Evolutionary conservation across 2,888 invertebrate species (phyloP), one percentile per base, ranked within the genome.

Genomic region (Endomychus coccineus): DNA sequence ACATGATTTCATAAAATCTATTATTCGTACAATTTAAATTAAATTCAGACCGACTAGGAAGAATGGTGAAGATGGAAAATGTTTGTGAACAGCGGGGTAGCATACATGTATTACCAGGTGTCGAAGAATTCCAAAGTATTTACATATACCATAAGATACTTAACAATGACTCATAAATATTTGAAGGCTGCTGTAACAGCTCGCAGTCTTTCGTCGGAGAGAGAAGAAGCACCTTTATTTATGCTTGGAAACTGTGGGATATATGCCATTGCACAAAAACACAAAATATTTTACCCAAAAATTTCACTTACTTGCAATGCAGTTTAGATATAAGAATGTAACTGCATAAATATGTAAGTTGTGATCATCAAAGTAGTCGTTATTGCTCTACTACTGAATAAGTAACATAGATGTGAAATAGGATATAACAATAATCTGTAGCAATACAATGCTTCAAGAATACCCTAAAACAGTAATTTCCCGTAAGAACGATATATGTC

Each of bases 181-280:
- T 62, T 82, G 11, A 67, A 71, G 33, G 77, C 78, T 6, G 76
- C 81, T 2, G 58, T 82, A 39, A 67, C 71, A 22, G 70, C 71
- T 35, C 67, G 69, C 5, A 56, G 64, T n/a, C 60, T 41, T 63
- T 62, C 27, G 71, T 69, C 41, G 59, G 71, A 52, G 10, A 50
- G 65, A 52, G 21, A 67, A n/a, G 78, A 82, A 40, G 69, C 73
- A 28, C 78, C 78, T 9, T 77, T 81, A 0, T 86, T 88, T 61
- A 61, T 89, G 9, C 72, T 86, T n/a, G 89, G 89, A 2, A 79
- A 80, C 54, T 80, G 79, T 6, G 90, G 90, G 1, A 76, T 83
- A 3, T 79, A 78, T 54, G 85, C 84, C 1, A 67, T 87, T 2
- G 80, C 81, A 1, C n/a, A n/a, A n/a, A n/a, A n/a, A n/a, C n/a